phyloP scores from a whole-genome alignment of 2,113 vertebrate genomes.

The Eptatretus burgeri region DNA sequence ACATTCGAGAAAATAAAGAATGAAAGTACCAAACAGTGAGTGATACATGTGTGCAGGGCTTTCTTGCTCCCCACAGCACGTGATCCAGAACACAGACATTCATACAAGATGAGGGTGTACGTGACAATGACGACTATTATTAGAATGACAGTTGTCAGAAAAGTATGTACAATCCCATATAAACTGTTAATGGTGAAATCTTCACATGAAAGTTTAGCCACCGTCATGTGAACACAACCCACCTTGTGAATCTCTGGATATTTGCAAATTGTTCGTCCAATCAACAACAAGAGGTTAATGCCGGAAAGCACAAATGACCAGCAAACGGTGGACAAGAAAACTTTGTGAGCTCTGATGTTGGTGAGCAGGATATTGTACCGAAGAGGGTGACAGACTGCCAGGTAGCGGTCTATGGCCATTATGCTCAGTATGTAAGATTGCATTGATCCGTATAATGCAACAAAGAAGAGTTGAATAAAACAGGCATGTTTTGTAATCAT shows the following conservation, averaged over 20 bases:
- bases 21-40: too few relatives aligned
- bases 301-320: not conserved
- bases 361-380: slow-evolving; percentile 1
- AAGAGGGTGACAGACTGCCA: not conserved
- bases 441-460: not conserved
- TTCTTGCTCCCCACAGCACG: too few relatives aligned
- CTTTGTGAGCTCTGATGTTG: not conserved
- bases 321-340: not conserved
- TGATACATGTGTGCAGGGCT: too few relatives aligned
- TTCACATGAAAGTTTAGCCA: not conserved
- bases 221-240: not conserved
- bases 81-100: not conserved
- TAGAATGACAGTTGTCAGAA: not conserved
- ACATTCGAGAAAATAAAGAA: too few relatives aligned
- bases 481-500: not conserved
- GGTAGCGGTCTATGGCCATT: slow-evolving; percentile 6
- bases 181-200: not conserved
- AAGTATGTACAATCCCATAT: not conserved
- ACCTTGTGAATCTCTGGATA: not conserved
- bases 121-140: not conserved
- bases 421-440: not conserved
- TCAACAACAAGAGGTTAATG: not conserved
- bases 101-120: slow-evolving; percentile 1
- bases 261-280: not conserved
- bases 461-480: not conserved